phyloP scores from a whole-genome alignment of 1,140 invertebrate genomes.

The Bombus ignitus region DNA sequence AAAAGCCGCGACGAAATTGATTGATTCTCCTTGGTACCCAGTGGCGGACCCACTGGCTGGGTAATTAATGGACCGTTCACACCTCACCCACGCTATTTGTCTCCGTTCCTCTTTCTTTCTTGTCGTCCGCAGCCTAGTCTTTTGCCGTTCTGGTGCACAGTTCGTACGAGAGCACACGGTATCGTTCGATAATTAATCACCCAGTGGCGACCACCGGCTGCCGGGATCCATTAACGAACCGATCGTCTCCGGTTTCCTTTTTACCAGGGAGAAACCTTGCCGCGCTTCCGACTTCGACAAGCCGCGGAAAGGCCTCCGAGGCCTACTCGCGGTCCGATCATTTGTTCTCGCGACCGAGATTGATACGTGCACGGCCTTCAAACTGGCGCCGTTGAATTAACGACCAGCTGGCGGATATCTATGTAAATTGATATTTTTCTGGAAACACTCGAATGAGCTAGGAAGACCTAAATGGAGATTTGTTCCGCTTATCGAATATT shows the following conservation, averaged over 20 bases:
- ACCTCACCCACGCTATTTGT: conserved; percentile 68
- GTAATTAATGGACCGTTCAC: conserved; percentile 73
- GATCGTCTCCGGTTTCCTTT: conserved; percentile 57
- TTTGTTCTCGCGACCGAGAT: conserved; percentile 17
- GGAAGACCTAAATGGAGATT: too few relatives aligned
- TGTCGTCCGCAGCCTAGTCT: not conserved
- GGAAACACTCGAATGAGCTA: too few relatives aligned
- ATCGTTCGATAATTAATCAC: conserved; percentile 67
- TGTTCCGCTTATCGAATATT: too few relatives aligned
- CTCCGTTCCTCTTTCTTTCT: conserved; percentile 37
- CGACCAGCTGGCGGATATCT: too few relatives aligned
- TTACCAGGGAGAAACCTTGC: not conserved
- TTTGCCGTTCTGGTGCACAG: not conserved
- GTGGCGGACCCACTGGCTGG: conserved; percentile 17
- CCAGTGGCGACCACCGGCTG: conserved; percentile 59
- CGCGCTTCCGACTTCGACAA: conserved; percentile 24
- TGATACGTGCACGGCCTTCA: not conserved
- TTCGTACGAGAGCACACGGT: conserved; percentile 26
- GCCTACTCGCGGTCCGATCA: not conserved
- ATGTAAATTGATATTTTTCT: not conserved
- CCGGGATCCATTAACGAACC: conserved; percentile 58
- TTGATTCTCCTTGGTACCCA: conserved; percentile 25
- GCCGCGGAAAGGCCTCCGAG: not conserved
- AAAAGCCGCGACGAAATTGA: conserved; percentile 39
- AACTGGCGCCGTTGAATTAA: too few relatives aligned